Conservation (phyloP, 1,140 invertebrate species). For the Eumaeus atala region DNA sequence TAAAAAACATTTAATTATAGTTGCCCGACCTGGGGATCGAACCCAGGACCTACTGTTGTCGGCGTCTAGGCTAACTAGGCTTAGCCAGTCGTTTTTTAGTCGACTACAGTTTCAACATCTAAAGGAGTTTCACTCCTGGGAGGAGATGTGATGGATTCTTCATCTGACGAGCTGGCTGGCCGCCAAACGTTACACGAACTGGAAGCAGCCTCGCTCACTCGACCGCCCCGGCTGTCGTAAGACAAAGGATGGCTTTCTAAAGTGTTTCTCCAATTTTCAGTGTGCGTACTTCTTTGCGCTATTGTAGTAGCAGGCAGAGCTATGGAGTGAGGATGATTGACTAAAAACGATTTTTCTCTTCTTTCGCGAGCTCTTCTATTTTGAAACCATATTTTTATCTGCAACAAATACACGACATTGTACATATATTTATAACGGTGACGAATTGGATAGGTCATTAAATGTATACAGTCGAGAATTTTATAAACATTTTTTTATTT, state of each 20-base stretch:
- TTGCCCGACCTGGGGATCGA: too few species aligned
- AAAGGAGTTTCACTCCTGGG: constrained; percentile 39
- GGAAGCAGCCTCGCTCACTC: background rate
- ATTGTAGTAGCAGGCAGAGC: constrained; percentile 39
- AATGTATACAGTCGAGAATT: too few species aligned
- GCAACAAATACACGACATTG: constrained; percentile 31
- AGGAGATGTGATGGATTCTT: constrained; percentile 22
- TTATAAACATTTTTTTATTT: too few species aligned
- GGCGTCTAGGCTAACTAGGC: too few species aligned
- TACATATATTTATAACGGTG: too few species aligned
- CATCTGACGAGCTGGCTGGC: constrained; percentile 14
- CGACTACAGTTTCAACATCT: constrained; percentile 42
- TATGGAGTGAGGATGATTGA: constrained; percentile 42
- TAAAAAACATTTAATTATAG: too few species aligned
- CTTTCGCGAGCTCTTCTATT: constrained; percentile 81
- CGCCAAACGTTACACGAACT: background rate
- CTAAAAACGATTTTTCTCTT: constrained; percentile 68
- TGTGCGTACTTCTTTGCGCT: constrained; percentile 13
- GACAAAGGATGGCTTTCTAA: background rate
- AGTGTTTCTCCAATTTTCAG: constrained; percentile 1
- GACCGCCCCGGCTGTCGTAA: background rate
- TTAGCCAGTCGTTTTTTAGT: too few species aligned
- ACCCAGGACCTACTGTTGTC: too few species aligned
- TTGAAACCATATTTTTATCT: constrained; percentile 88
- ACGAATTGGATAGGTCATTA: too few species aligned